A percentile compares a stretch with the other conserved stretches of the same genome.
These are phyloP conservation scores for Stenodema calcarata DNA, from an alignment of 2,888 invertebrate species.

Conservation along the genomic window DNA sequence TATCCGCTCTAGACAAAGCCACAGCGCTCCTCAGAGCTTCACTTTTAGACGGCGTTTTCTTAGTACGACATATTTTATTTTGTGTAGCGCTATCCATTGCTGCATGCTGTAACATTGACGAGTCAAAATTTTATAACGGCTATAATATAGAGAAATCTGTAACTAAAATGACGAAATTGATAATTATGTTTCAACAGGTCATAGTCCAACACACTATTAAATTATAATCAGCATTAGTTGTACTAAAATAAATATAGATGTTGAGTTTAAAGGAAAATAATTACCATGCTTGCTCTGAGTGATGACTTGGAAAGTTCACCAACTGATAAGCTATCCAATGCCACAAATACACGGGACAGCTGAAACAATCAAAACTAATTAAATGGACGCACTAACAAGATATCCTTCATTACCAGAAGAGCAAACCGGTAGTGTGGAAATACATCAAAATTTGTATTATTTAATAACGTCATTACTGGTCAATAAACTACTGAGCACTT, in stretches of 20 bases:
- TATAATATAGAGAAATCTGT: no score
- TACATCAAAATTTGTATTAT: no score
- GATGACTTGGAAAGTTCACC: not conserved
- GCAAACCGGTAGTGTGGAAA: no score
- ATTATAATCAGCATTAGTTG: not conserved
- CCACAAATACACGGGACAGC: not conserved
- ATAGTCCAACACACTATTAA: no score
- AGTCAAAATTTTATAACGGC: not conserved
- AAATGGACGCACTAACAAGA: no score
- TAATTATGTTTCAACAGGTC: no score
- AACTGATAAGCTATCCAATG: not conserved
- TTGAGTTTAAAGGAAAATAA: not conserved
- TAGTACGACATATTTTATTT: not conserved
- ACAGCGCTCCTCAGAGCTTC: not conserved
- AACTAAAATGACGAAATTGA: no score
- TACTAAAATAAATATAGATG: not conserved
- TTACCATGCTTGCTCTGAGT: not conserved
- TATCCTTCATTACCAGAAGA: no score
- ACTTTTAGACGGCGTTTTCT: not conserved
- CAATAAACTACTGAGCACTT: not conserved
- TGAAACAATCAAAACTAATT: not conserved
- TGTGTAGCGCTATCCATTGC: not conserved
- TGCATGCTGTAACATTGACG: not conserved
- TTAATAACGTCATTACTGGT: no score
- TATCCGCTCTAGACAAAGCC: constrained; percentile 2